Evolutionary conservation across 2,888 invertebrate genomes (phyloP).

Genomic region (Axea sp.): DNA sequence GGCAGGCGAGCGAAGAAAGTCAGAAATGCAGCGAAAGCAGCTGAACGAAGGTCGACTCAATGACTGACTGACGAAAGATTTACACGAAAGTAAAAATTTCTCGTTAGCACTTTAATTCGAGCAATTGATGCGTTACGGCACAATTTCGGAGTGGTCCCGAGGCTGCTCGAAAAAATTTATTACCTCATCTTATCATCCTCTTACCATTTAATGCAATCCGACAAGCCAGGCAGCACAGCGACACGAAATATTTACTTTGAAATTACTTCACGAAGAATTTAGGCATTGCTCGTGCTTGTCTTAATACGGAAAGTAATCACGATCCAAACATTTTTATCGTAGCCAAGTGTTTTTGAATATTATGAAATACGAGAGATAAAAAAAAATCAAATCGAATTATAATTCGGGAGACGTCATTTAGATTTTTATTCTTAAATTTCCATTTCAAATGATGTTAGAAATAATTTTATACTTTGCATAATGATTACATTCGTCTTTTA

Average conservation of each 20-base stretch:
- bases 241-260: constrained; percentile 45
- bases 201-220: constrained; percentile 44
- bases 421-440: too few species aligned
- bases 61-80: constrained; percentile 51
- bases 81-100: constrained; percentile 53
- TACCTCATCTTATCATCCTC: constrained; percentile 54
- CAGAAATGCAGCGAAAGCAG: constrained; percentile 3
- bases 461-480: too few species aligned
- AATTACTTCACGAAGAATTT: constrained; percentile 36
- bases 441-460: too few species aligned
- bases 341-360: not conserved
- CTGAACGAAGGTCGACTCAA: constrained; percentile 25
- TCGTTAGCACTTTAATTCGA: constrained; percentile 63
- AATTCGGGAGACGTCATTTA: too few species aligned
- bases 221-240: constrained; percentile 22
- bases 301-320: constrained; percentile 20
- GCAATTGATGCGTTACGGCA: constrained; percentile 64
- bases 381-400: not conserved
- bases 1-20: constrained; percentile 25
- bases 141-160: constrained; percentile 52
- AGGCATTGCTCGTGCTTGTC: constrained; percentile 7
- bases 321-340: constrained; percentile 7
- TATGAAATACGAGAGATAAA: not conserved
- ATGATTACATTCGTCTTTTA: too few species aligned
- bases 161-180: constrained; percentile 42